Conservation (phyloP, 1,140 invertebrate genomes). For the Apis cerana region DNA sequence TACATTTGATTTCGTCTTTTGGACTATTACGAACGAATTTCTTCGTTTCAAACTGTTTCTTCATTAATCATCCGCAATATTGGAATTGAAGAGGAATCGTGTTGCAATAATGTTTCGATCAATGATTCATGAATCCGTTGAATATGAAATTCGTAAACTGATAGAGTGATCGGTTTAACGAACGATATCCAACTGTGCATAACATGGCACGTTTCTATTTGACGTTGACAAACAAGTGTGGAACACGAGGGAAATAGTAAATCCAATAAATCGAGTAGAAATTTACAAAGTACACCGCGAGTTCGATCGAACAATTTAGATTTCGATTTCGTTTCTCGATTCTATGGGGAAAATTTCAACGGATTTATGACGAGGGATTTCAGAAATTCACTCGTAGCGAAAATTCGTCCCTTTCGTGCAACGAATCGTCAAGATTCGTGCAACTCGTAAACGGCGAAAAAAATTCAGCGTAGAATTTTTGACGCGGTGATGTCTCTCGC, state of each 20-base stretch:
- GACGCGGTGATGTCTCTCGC: background rate
- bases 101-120: background rate
- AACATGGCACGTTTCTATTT: background rate
- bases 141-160: background rate
- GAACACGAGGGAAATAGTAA: too few species aligned
- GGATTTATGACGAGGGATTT: too few species aligned
- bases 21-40: too few species aligned
- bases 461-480: background rate
- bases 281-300: background rate
- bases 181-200: background rate
- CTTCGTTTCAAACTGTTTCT: too few species aligned
- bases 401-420: background rate
- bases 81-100: background rate
- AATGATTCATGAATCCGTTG: too few species aligned
- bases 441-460: background rate
- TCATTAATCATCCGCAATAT: too few species aligned
- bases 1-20: too few species aligned
- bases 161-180: background rate
- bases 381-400: too few species aligned
- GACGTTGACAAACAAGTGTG: background rate
- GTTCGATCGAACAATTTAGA: background rate
- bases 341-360: too few species aligned
- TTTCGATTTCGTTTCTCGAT: too few species aligned
- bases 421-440: background rate
- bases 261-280: background rate